Base-by-base conservation (phyloP, 2,113 vertebrate species). In the Rattus rattus region DNA sequence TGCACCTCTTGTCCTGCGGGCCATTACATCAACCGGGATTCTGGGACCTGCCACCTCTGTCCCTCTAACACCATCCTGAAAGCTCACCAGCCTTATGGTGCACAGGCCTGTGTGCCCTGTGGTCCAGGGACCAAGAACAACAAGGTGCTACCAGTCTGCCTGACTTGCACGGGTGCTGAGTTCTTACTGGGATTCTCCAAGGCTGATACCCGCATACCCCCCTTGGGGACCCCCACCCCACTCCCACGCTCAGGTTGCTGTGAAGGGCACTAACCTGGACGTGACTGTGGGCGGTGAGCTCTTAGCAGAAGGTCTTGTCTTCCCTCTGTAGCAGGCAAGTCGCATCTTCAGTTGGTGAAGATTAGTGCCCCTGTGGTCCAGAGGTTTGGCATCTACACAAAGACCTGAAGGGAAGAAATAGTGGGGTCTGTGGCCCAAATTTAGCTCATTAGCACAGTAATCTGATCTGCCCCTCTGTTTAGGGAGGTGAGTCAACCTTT, bases 1-100 rank as follows among this genome's bases (percentile, higher is more conserved):
- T 99, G 99, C 2, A 98, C 99, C 24, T 98, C 99, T 6, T 99
- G 99, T 91, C 98, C 99, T 16, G 95, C 98, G 3, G 99, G 99
- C 43, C 98, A 98, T 95, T 99, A 99, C 97, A 98, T 99, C 92
- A 97, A 99, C 79, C 98, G 70, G 0, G 88, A 96, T 88, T 99
- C 98, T 0, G 99, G 99, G 28, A 88, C 85, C 93, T 99, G 99
- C 98, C 96, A 8, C 91, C 97, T 98, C 56, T 99, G 99, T 89
- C 98, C 99, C 0, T n/a, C 98, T 0, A 99, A 99, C 97, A 99
- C 99, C 54, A 98, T 99, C 95, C 98, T 99, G 98, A 98, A 90
- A 92, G 95, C 98, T 5, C 98, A 99, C 96, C 99, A 99, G 90
- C 97, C 99, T 0, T 97, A 99, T 0, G 99, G 99, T 79, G 70